These are phyloP conservation scores for Drosophila pegasa DNA, from an alignment of 2,888 invertebrate genomes.

Conservation along the genomic window DNA sequence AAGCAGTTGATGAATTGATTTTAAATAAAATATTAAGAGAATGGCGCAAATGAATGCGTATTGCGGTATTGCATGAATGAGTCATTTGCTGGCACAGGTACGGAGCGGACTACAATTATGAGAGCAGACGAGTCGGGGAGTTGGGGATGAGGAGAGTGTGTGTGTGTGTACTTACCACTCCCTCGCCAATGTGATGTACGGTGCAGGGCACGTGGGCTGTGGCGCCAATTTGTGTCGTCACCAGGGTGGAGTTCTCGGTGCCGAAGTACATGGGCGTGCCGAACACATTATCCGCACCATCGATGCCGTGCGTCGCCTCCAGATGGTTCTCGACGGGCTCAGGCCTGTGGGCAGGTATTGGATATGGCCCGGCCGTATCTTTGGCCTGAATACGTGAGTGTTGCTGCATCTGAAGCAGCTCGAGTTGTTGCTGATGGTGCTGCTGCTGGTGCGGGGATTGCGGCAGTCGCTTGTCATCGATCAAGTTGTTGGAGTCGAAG, in stretches of 20 bases:
- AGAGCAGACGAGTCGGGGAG: neutral
- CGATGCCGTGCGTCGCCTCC: conserved; percentile 61
- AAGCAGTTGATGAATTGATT: conserved; percentile 70
- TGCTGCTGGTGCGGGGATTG: conserved; percentile 47
- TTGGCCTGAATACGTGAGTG: conserved; percentile 79
- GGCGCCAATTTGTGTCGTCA: conserved; percentile 93
- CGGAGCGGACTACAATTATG: conserved; percentile 1
- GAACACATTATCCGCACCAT: conserved; percentile 83
- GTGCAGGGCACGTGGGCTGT: conserved; percentile 93
- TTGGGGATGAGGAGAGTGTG: neutral
- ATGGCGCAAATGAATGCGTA: conserved; percentile 25
- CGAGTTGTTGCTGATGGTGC: conserved; percentile 43
- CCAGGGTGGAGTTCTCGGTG: conserved; percentile 92
- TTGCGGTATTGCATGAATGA: conserved; percentile 2
- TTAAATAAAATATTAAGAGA: conserved; percentile 71
- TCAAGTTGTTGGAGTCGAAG: conserved; percentile 80
- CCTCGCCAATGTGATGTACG: conserved; percentile 94
- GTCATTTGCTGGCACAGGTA: conserved; percentile 4
- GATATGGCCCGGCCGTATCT: conserved; percentile 74
- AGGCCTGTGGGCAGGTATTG: conserved; percentile 56
- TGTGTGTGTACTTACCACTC: conserved; percentile 89
- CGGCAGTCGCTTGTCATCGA: conserved; percentile 74
- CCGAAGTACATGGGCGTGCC: conserved; percentile 91
- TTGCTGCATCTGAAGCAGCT: conserved; percentile 46
- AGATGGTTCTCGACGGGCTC: conserved; percentile 67